A percentile compares a stretch with the other conserved stretches of the same genome.
These are phyloP conservation scores for Pachyseris speciosa DNA, from an alignment of 64 coral and sea anemone genomes.

Conservation along the genomic window DNA sequence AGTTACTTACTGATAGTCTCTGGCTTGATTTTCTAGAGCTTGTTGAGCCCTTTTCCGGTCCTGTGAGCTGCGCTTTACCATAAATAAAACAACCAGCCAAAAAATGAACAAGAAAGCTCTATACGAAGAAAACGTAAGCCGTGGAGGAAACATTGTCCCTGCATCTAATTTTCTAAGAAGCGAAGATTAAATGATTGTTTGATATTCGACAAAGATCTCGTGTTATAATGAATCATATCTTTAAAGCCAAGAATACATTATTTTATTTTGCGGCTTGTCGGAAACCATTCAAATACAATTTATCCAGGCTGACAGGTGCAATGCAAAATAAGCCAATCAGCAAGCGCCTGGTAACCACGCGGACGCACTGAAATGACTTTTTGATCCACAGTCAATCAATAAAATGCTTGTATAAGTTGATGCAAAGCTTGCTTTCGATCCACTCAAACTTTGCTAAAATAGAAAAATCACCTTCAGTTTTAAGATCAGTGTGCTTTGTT, in stretches of 20 bases:
- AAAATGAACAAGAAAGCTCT: background rate
- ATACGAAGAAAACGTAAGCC: background rate
- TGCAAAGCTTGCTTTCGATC: too few species aligned
- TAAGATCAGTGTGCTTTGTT: too few species aligned
- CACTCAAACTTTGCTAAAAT: too few species aligned
- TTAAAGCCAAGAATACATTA: background rate
- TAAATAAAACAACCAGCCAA: background rate
- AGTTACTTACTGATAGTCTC: conserved; percentile 23
- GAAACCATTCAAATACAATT: background rate
- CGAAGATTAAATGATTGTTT: background rate
- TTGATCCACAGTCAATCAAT: background rate
- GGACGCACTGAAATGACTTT: background rate
- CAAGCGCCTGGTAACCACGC: background rate
- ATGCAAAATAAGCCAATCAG: background rate
- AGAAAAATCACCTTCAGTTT: too few species aligned
- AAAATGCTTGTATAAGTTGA: background rate
- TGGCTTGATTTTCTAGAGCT: background rate
- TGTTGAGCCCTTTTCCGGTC: background rate
- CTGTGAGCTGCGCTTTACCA: background rate
- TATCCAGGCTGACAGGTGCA: conserved; percentile 17
- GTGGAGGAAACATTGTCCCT: background rate
- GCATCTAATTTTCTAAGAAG: background rate
- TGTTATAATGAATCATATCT: background rate
- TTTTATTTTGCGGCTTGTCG: background rate
- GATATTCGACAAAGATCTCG: background rate